These are phyloP conservation scores for Moxostoma hubbsi DNA, from an alignment of 2,797 vertebrate species.

Conservation along the genomic window DNA sequence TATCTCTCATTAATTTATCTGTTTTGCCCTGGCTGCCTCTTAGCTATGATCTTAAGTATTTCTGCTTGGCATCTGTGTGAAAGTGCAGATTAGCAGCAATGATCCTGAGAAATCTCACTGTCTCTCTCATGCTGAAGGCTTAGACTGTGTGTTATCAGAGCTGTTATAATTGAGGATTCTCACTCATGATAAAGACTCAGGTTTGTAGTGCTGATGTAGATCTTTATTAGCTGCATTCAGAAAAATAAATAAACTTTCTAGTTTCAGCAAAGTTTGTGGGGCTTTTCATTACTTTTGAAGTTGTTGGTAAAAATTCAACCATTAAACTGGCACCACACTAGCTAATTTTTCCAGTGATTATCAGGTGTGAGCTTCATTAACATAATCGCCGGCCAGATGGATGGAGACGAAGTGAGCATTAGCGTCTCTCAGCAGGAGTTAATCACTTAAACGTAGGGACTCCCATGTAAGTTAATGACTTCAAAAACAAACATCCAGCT, in stretches of 20 bases:
- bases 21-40: slow-evolving; percentile 19
- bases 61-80: background rate
- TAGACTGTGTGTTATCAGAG: background rate
- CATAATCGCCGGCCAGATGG: no score
- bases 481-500: no score
- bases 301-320: background rate
- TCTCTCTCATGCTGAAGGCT: background rate
- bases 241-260: background rate
- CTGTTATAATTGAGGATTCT: background rate
- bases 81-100: background rate
- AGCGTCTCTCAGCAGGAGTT: no score
- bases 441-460: no score
- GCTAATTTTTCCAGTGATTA: no score
- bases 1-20: slow-evolving; percentile 37
- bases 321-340: no score
- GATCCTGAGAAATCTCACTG: no score
- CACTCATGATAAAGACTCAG: background rate
- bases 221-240: background rate
- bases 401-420: no score
- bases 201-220: slow-evolving; percentile 44
- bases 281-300: background rate
- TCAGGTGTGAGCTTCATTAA: no score
- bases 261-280: background rate
- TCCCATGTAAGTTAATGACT: no score
- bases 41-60: background rate